A percentile compares a stretch with the other conserved stretches of the same genome.
Evolutionary conservation across 1,140 invertebrate species (phyloP).

Genomic region (Agraylea sexmaculata): DNA sequence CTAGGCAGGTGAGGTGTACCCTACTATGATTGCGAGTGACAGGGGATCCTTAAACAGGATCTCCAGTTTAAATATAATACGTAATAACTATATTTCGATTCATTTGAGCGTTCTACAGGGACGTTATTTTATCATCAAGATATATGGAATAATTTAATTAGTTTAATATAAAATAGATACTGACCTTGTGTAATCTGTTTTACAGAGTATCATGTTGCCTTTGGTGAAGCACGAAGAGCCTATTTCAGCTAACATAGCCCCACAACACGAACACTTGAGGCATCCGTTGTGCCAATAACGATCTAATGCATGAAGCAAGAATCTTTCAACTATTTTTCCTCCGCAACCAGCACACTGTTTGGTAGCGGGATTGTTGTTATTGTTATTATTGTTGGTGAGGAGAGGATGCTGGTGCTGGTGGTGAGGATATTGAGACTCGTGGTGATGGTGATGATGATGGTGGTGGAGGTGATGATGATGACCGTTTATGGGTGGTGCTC

Average conservation of each 20-base stretch:
- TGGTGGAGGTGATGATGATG: constrained; percentile 13
- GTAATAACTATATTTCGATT: too few relatives aligned
- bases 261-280: constrained; percentile 84
- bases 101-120: too few relatives aligned
- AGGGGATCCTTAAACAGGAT: too few relatives aligned
- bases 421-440: constrained; percentile 22
- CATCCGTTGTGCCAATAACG: constrained; percentile 89
- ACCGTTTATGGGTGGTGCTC: constrained; percentile 22
- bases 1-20: too few relatives aligned
- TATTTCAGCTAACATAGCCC: constrained; percentile 73
- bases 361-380: constrained; percentile 45
- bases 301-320: constrained; percentile 76
- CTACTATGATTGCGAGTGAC: too few relatives aligned
- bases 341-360: constrained; percentile 55
- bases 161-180: constrained; percentile 23
- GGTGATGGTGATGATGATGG: constrained; percentile 26
- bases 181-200: constrained; percentile 87
- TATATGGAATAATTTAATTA: too few relatives aligned
- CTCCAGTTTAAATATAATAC: too few relatives aligned
- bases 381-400: constrained; percentile 30
- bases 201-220: constrained; percentile 86
- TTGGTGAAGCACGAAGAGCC: constrained; percentile 83
- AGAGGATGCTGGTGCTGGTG: constrained; percentile 28
- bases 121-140: too few relatives aligned
- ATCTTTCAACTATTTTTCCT: constrained; percentile 78